A percentile compares a stretch with the other conserved stretches of the same genome.
Conservation (phyloP, 2,888 invertebrate genomes). For the Perizoma affinitatum region DNA sequence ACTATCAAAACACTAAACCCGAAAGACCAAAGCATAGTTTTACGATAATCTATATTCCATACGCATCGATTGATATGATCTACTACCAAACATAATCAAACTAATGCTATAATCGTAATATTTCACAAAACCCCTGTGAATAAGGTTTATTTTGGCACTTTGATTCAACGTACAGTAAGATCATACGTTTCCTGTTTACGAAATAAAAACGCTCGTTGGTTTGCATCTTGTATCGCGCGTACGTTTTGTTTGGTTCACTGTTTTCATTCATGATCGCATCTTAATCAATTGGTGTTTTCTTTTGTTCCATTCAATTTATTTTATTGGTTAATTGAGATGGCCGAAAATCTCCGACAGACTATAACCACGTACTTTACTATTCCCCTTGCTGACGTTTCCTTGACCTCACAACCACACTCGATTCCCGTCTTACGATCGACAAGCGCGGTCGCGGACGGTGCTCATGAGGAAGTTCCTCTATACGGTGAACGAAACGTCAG, state of each 20-base stretch:
- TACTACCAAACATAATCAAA: constrained; percentile 15
- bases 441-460: too few species aligned
- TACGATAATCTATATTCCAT: constrained; percentile 29
- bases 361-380: too few species aligned
- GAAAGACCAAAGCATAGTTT: constrained; percentile 23
- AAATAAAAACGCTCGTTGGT: constrained; percentile 12
- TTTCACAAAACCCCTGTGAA: constrained; percentile 1
- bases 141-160: constrained; percentile 21
- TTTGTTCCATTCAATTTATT: neutral
- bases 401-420: too few species aligned
- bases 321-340: too few species aligned
- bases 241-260: constrained; percentile 24
- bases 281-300: neutral
- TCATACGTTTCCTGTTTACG: constrained; percentile 37
- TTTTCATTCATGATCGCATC: constrained; percentile 29
- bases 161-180: constrained; percentile 19
- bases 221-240: constrained; percentile 19
- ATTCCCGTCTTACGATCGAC: too few species aligned
- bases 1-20: constrained; percentile 14
- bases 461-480: too few species aligned
- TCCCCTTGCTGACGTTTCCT: too few species aligned
- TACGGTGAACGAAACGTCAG: too few species aligned
- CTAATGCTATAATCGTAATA: constrained; percentile 3
- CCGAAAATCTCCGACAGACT: too few species aligned
- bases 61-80: constrained; percentile 18